phyloP scores from a whole-genome alignment of 2,888 invertebrate species.

The Desoria tigrina region DNA sequence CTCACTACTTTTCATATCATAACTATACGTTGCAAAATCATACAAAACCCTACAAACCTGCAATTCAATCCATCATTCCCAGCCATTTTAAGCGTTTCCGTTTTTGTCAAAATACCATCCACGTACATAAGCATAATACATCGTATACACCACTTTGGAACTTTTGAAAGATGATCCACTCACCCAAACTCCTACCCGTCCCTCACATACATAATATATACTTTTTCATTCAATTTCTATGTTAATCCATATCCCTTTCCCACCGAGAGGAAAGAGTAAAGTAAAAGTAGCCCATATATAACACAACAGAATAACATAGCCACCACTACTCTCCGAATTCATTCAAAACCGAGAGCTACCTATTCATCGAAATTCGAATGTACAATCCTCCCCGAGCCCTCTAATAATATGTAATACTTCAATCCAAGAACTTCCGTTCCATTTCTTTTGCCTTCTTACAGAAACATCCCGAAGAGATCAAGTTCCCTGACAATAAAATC shows the following conservation, averaged over 20 bases:
- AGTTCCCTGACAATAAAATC: conserved; percentile 9
- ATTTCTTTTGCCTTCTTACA: conserved; percentile 7
- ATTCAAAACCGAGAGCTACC: not conserved
- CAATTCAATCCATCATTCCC: conserved; percentile 4
- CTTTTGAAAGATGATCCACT: no score
- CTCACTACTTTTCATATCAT: no score
- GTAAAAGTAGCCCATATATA: no score
- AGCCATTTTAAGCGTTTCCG: conserved; percentile 1
- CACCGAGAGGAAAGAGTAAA: no score
- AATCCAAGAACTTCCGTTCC: conserved; percentile 1
- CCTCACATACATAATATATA: no score
- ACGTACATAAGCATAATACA: no score
- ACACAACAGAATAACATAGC: no score
- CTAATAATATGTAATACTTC: no score
- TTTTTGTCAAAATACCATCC: not conserved
- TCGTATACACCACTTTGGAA: no score
- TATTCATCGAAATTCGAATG: not conserved
- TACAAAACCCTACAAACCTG: not conserved
- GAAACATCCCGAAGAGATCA: conserved; percentile 13
- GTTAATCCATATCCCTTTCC: no score
- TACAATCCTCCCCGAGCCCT: not conserved
- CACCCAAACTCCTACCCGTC: no score
- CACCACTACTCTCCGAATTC: not conserved
- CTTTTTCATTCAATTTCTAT: no score
- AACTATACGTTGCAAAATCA: not conserved